Evolutionary conservation across 1,140 invertebrate genomes (phyloP).

Genomic region (Heliconius nattereri): DNA sequence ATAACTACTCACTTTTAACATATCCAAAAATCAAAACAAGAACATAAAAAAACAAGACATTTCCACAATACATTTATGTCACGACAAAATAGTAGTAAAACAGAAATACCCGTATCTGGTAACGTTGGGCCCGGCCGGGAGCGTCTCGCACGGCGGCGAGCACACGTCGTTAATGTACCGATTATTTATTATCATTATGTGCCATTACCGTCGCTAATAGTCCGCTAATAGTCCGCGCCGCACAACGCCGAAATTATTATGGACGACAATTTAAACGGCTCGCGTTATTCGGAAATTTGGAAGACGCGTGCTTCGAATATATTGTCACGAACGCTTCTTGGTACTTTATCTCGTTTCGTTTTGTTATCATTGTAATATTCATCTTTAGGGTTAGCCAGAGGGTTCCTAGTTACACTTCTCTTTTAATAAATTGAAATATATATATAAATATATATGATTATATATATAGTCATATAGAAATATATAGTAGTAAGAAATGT

Average conservation of each 20-base stretch:
- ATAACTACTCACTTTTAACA: background rate
- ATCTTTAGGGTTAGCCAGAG: background rate
- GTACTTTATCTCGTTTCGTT: slow-evolving; percentile 15
- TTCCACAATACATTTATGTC: background rate
- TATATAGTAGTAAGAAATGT: no score
- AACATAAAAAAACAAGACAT: background rate
- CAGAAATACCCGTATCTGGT: background rate
- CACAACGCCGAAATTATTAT: slow-evolving; percentile 64
- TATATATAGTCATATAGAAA: no score
- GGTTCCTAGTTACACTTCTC: background rate
- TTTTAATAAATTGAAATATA: background rate
- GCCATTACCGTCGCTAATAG: slow-evolving; percentile 73
- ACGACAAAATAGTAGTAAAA: slow-evolving; percentile 1
- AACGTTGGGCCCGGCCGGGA: slow-evolving; percentile 27
- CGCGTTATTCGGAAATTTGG: slow-evolving; percentile 53
- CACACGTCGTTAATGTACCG: slow-evolving; percentile 53
- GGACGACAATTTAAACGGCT: slow-evolving; percentile 54
- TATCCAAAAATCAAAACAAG: no score
- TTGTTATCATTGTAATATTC: background rate
- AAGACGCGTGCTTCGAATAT: slow-evolving; percentile 51
- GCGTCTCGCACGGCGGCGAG: slow-evolving; percentile 35
- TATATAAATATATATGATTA: no score
- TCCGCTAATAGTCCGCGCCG: slow-evolving; percentile 65
- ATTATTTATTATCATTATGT: slow-evolving; percentile 74
- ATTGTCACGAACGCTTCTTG: slow-evolving; percentile 33